Conservation (phyloP, 2,113 vertebrate genomes). For the Ammodramus savannarum region DNA sequence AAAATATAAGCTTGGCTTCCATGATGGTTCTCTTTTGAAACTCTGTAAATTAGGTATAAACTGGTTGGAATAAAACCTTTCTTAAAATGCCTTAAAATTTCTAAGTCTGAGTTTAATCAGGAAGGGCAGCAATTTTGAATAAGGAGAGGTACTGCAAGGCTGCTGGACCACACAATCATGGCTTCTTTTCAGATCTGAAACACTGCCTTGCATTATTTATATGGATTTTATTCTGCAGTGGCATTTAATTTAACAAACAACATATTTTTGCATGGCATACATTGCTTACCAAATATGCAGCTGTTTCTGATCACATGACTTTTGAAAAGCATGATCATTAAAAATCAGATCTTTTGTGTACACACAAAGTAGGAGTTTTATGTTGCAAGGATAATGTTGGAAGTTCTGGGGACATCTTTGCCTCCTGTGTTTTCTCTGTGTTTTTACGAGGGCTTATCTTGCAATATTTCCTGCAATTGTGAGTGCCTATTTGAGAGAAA, state of each 20-base stretch:
- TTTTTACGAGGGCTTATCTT: not conserved
- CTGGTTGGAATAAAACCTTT: not conserved
- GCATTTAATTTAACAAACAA: not conserved
- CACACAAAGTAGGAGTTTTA: not conserved
- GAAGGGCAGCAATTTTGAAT: not conserved
- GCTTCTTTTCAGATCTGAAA: not conserved
- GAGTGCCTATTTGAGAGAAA: not conserved
- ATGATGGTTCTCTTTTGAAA: not conserved
- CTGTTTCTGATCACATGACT: not conserved
- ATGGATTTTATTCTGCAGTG: not conserved
- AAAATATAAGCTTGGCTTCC: not conserved
- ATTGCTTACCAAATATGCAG: not conserved
- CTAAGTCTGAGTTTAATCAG: not conserved
- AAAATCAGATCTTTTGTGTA: not conserved
- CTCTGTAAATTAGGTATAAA: not conserved
- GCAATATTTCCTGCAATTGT: not conserved
- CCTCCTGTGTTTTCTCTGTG: not conserved
- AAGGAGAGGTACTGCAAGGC: not conserved
- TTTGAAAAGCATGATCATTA: not conserved
- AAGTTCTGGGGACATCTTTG: not conserved
- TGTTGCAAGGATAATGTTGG: not conserved
- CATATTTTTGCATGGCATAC: not conserved
- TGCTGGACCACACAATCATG: accelerated
- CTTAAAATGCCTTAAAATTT: not conserved
- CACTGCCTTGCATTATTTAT: not conserved